Evolutionary conservation across 1,140 invertebrate genomes (phyloP).

Genomic region (Hyles euphorbiae): DNA sequence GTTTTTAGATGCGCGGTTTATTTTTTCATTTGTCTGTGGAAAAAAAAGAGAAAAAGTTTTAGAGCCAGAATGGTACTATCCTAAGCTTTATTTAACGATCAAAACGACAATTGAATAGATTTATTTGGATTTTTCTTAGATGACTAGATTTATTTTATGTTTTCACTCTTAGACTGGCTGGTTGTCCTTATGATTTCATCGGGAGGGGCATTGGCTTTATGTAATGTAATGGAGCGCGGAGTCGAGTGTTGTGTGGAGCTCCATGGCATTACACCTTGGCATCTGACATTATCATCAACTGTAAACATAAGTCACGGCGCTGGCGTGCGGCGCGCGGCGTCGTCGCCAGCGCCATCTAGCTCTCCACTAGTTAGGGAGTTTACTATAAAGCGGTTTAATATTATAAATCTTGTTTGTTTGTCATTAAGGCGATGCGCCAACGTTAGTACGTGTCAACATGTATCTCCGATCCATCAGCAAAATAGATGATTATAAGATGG

Average conservation of each 20-base stretch:
- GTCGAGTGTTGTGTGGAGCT: neutral
- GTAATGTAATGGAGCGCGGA: slow-evolving; percentile 29
- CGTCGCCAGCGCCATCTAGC: neutral
- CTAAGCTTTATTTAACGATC: slow-evolving; percentile 18
- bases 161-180: slow-evolving; percentile 37
- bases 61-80: slow-evolving; percentile 19
- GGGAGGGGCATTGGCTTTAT: slow-evolving; percentile 34
- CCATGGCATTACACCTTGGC: slow-evolving; percentile 40
- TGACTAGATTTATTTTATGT: slow-evolving; percentile 9
- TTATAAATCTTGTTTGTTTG: slow-evolving; percentile 49
- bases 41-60: neutral
- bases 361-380: slow-evolving; percentile 13
- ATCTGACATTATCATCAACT: slow-evolving; percentile 52
- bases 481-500: slow-evolving; percentile 99
- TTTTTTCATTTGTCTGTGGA: slow-evolving; percentile 2
- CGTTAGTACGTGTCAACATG: slow-evolving; percentile 92
- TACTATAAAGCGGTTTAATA: slow-evolving; percentile 28
- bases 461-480: slow-evolving; percentile 97
- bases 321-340: neutral
- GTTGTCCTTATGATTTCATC: slow-evolving; percentile 38
- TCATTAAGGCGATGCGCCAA: slow-evolving; percentile 82
- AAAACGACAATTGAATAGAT: slow-evolving; percentile 16
- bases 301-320: neutral
- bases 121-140: slow-evolving; percentile 7
- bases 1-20: slow-evolving; percentile 58